A percentile compares a stretch with the other conserved stretches of the same genome.
Conservation (phyloP, 2,888 invertebrate genomes). For the Gymnoscelis rufifasciata region DNA sequence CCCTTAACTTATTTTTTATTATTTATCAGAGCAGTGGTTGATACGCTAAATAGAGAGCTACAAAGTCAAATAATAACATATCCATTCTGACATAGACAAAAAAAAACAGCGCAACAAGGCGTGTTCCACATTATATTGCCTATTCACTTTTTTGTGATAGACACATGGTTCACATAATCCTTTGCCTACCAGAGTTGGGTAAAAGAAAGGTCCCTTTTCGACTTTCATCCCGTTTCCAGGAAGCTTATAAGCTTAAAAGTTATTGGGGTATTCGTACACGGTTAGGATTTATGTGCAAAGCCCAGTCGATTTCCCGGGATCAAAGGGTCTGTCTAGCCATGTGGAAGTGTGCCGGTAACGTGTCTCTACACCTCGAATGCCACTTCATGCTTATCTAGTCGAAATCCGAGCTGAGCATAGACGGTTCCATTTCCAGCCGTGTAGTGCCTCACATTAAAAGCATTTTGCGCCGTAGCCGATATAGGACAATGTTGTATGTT, state of each 20-base stretch:
- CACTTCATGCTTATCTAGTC: constrained; percentile 1
- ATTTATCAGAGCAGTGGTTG: too few species aligned
- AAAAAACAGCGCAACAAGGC: too few species aligned
- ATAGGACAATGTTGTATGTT: too few species aligned
- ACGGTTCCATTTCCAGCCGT: too few species aligned
- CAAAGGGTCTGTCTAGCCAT: constrained; percentile 20
- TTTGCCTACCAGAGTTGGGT: not conserved
- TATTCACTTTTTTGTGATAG: not conserved
- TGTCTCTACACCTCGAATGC: not conserved
- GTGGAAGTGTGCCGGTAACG: constrained; percentile 8
- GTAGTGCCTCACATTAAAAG: too few species aligned
- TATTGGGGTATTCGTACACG: constrained; percentile 24
- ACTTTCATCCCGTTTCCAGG: constrained; percentile 21
- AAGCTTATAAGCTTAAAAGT: constrained; percentile 28
- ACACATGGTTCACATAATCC: not conserved
- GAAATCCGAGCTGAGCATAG: too few species aligned
- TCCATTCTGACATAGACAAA: not conserved
- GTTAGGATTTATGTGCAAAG: constrained; percentile 24
- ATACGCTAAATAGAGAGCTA: too few species aligned
- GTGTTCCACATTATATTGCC: too few species aligned
- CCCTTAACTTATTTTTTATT: too few species aligned
- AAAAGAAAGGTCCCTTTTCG: not conserved
- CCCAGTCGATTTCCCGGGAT: constrained; percentile 16
- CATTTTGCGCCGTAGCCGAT: too few species aligned
- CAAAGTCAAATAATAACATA: too few species aligned